A percentile compares a stretch with the other conserved stretches of the same genome.
phyloP scores from a whole-genome alignment of 2,888 invertebrate genomes.

The Scaptodrosophila latifasciaeformis region DNA sequence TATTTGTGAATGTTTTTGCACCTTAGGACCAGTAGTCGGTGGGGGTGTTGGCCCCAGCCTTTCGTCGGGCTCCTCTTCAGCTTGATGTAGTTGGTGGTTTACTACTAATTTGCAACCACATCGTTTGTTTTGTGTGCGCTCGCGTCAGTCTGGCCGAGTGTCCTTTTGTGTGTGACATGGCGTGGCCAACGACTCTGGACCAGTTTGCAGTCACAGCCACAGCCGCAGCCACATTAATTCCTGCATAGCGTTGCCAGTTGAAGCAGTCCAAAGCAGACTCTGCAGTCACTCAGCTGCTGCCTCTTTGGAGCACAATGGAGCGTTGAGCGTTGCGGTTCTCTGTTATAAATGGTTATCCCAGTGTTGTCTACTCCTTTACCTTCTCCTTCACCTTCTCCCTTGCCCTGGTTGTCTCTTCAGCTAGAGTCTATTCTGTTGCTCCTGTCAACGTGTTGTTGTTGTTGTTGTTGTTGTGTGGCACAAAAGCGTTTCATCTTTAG shows the following conservation, averaged over 20 bases:
- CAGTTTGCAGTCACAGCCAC: no score
- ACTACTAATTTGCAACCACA: constrained; percentile 67
- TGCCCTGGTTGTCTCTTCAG: constrained; percentile 6
- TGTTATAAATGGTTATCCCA: constrained; percentile 49
- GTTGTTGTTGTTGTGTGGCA: neutral
- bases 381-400: neutral
- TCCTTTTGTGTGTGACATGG: constrained; percentile 59
- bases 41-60: neutral
- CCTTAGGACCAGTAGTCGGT: constrained; percentile 19
- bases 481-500: constrained; percentile 32
- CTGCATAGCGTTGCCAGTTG: constrained; percentile 34
- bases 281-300: constrained; percentile 2
- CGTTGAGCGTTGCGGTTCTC: constrained; percentile 23
- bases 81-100: constrained; percentile 67
- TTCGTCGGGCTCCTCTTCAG: constrained; percentile 23
- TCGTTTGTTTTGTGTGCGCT: constrained; percentile 61
- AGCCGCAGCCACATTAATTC: constrained; percentile 54
- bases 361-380: neutral
- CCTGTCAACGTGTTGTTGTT: no score
- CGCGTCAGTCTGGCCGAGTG: constrained; percentile 19
- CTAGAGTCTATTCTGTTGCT: no score
- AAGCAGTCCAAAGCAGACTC: neutral
- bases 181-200: constrained; percentile 24
- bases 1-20: constrained; percentile 40
- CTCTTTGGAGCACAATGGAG: constrained; percentile 26